Base-by-base conservation (phyloP, 2,888 invertebrate species). In the Drosophila maculinotata region DNA sequence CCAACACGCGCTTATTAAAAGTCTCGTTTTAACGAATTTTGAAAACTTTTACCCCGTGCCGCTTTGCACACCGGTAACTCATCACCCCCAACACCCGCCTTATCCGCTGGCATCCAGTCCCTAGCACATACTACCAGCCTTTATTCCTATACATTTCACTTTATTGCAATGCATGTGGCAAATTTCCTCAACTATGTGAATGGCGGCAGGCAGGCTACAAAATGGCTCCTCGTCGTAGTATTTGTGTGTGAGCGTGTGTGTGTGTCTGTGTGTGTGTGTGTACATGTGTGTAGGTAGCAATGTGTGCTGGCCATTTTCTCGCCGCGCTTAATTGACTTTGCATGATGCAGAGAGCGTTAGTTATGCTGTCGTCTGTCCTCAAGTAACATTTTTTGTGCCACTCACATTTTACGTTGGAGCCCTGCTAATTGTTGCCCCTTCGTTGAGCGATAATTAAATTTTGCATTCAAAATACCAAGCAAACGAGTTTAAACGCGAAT, bases 301-400 rank as follows among this genome's bases (percentile, higher is more conserved):
- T 26, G 42, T 56, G 47, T 42, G 58, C 41, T 28, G 45, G 56
- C 71, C 78, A 67, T 83, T 80, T 73, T 63, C 64, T 52, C 47
- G 57, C 17, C 45, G 26, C 41, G 52, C 73, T 65, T 83, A 80
- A 80, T 80, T 83, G 78, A 80, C 76, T 78, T 78, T 83, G 62
- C 73, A 63, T 75, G 60, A 72, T 64, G 67, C 39, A 72, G 35
- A 69, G 30, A 44, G 58, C 42, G 58, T 66, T 72, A 63, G 69
- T 60, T 72, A 63, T 67, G 68, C 28, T 66, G 68, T 65, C 73
- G 56, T 58, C 48, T 36, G 56, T 33, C 38, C 41, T 33, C 26
- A 41, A 44, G 41, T 47, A 39, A 36, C 42, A 30, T 69, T 54
- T 58, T 45, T 58, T 30, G n/a, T 20, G 23, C 12, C 25, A 20